Base-by-base conservation (phyloP, 1,140 invertebrate genomes). In the Halictus rubicundus region DNA sequence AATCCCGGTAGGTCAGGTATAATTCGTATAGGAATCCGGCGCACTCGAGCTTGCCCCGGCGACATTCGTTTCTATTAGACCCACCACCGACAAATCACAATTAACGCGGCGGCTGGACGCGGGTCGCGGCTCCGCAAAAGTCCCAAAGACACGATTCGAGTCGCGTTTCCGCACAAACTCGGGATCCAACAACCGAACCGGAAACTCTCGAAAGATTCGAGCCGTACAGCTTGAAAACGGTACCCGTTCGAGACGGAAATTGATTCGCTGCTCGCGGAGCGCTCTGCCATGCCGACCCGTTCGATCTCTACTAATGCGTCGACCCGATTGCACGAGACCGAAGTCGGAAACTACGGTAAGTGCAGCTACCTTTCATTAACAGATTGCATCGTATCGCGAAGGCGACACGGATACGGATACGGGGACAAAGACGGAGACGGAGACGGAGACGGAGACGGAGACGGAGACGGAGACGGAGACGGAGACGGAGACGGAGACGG, bases 301-400 rank as follows among this genome's bases (percentile, higher is more conserved):
- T 76, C 64, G 59, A 76, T 76, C 73, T 76, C 73, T 49, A 8
- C 64, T 76, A 76, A 76, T 54, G 72, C 72, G 32, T 23, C 52
- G 65, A 74, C 25, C 65, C 54, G 68, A 69, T 68, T 68, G 64
- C 8, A 19, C 25, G 57, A 2, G 32, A n/a, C 23, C 39, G 39
- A 12, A 42, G 37, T 23, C 37, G 37, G 27, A n/a, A 39, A 52
- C 61, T 54, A 65, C 32, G 32, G 42, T 32, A 46, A 68, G 52
- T 23, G 65, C 49, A 21, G 16, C 49, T 52, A 27, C 21, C 65
- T 68, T 76, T 76, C 64, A 46, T 76, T 76, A 76, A 76, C 49
- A n/a, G 54, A 76, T 76, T 59, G 32, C 64, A 27, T 57, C 54
- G 21, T n/a, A n/a, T 57, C 54, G 21, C 21, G 12, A 16, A 52